Base-by-base conservation (phyloP, 2,888 invertebrate species). In the Flexamia atlantica region DNA sequence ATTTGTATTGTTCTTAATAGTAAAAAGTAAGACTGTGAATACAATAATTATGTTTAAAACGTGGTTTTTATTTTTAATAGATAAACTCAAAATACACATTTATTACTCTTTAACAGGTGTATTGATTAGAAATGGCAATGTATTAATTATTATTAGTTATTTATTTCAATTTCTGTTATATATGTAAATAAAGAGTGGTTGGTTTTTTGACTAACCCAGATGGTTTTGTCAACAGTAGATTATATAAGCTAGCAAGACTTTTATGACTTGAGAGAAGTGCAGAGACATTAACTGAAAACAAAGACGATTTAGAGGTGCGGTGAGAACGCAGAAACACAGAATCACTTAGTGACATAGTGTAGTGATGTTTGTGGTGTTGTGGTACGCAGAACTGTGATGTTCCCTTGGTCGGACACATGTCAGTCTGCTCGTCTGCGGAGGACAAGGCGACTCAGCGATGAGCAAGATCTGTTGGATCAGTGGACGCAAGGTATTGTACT, bases 351-450 rank as follows among this genome's bases (percentile, higher is more conserved):
- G 72, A n/a, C n/a, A n/a, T 57, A 79, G 79, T 79, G 79, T 42
- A 46, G 70, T 53, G 74, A 57, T 74, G 82, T 40, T 36, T 25
- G 32, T 53, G 83, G 72, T 64, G 28, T 32, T 64, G 36, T 68
- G 68, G 70, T 68, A 50, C 68, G 46, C 81, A 84, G 74, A 84
- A 84, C 79, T 57, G 85, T 87, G 85, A 86, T 87, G 87, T 87
- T 87, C 81, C 87, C 87, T 25, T 86, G 87, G 86, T 86, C 87
- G 40, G 87, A 87, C 83, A 82, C 85, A 50, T 83, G 85, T 72
- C 85, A 85, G 68, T 81, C 85, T 64, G 82, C 85, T 72, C 79
- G 87, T 76, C 82, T 86, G 32, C 85, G 85, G 36, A 72, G 85
- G 68, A 81, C 87, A 46, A 68, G 85, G 14, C 79, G 84, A 50